phyloP scores from a whole-genome alignment of 2,797 vertebrate species.

The Pristis pectinata region DNA sequence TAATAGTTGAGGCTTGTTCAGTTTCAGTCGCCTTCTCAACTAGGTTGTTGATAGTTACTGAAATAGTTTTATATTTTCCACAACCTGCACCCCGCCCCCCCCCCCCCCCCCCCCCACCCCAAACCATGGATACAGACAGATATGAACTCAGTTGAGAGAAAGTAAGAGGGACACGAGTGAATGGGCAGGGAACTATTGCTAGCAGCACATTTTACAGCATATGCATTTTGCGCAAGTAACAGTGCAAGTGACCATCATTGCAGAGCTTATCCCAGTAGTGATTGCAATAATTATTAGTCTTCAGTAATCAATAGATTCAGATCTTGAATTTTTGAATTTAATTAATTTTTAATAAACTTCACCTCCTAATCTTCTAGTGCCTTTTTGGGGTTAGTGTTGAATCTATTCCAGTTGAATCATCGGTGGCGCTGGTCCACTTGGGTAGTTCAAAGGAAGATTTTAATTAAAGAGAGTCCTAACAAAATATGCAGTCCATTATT shows the following conservation, averaged over 20 bases:
- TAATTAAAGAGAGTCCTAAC: background rate
- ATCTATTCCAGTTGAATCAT: too few relatives aligned
- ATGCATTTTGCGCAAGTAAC: background rate
- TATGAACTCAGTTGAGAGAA: too few relatives aligned
- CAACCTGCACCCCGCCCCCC: too few relatives aligned
- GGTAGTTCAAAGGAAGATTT: background rate
- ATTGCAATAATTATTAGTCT: background rate
- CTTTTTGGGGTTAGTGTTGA: too few relatives aligned
- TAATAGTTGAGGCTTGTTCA: too few relatives aligned
- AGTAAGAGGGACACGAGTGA: too few relatives aligned
- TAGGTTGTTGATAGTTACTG: too few relatives aligned
- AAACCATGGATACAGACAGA: too few relatives aligned
- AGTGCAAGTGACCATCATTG: background rate
- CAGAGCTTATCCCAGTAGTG: background rate
- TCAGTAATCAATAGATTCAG: background rate
- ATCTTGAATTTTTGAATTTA: background rate
- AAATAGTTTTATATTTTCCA: too few relatives aligned
- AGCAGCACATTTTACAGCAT: background rate
- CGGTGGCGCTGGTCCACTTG: too few relatives aligned
- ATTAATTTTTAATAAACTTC: background rate
- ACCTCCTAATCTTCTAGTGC: background rate
- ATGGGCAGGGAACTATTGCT: background rate
- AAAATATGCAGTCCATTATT: background rate
- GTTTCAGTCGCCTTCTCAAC: too few relatives aligned
- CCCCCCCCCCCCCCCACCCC: too few relatives aligned